These are phyloP conservation scores for Desmodus rotundus DNA, from an alignment of 2,113 vertebrate genomes.

Conservation along the genomic window DNA sequence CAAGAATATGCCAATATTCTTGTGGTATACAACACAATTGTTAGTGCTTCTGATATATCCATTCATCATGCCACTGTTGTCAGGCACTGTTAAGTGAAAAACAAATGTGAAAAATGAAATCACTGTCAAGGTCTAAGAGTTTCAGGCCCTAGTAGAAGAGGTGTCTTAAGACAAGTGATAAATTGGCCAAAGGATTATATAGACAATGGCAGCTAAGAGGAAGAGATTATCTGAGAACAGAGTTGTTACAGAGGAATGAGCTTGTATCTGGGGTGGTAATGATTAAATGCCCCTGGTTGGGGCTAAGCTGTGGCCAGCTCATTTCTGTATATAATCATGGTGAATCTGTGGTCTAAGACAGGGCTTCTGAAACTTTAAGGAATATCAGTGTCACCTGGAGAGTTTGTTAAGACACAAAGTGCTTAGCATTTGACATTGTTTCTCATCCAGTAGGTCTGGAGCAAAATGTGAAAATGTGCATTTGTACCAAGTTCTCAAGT, in stretches of 20 bases:
- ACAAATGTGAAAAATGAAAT: constrained; percentile 42
- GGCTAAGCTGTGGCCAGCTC: neutral
- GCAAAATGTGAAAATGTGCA: neutral
- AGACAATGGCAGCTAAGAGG: neutral
- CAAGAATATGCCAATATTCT: neutral
- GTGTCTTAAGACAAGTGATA: constrained; percentile 25
- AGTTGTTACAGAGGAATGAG: neutral
- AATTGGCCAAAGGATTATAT: neutral
- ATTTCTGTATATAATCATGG: neutral
- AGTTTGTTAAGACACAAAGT: neutral
- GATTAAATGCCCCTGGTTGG: neutral
- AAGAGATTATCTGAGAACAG: neutral
- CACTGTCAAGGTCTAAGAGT: neutral
- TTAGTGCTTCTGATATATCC: constrained; percentile 9
- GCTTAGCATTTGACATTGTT: neutral
- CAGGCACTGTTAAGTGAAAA: neutral
- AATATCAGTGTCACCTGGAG: neutral
- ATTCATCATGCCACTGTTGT: constrained; percentile 12
- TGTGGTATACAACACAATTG: neutral
- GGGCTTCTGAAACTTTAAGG: neutral
- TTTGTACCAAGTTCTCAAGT: constrained; percentile 1
- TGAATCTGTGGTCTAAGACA: neutral
- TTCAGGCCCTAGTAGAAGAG: neutral
- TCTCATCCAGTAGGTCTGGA: neutral
- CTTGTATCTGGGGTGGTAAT: neutral